A percentile compares a stretch with the other conserved stretches of the same genome.
phyloP scores from a whole-genome alignment of 2,888 invertebrate genomes.

The Lasioglossum vierecki region DNA sequence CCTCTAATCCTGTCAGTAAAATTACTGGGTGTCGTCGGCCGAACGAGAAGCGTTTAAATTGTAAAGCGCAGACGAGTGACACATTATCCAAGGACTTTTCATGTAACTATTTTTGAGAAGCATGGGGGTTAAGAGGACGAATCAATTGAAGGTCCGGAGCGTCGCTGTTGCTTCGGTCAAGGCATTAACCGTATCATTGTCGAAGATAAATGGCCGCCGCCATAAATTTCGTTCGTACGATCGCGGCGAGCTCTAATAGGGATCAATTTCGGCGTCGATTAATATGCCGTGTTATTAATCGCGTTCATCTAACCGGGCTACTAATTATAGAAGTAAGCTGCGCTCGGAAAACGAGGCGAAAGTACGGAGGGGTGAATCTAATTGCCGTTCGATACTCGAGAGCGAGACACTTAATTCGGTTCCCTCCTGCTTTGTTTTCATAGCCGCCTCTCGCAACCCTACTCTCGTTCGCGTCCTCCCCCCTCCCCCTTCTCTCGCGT shows the following conservation, averaged over 20 bases:
- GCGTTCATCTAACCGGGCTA: slow-evolving; percentile 41
- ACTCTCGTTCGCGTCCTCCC: slow-evolving; percentile 32
- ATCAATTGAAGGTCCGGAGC: neutral
- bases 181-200: slow-evolving; percentile 36
- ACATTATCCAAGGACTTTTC: neutral
- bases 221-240: slow-evolving; percentile 47
- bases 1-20: neutral
- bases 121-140: neutral
- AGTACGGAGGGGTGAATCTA: slow-evolving; percentile 38
- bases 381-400: slow-evolving; percentile 54
- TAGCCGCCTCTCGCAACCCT: slow-evolving; percentile 49
- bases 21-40: neutral
- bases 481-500: slow-evolving; percentile 15
- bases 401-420: slow-evolving; percentile 60
- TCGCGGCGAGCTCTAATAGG: slow-evolving; percentile 39
- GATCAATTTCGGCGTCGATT: slow-evolving; percentile 51
- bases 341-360: slow-evolving; percentile 30
- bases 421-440: slow-evolving; percentile 60
- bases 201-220: slow-evolving; percentile 40
- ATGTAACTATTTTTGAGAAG: neutral
- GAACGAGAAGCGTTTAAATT: neutral
- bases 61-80: neutral
- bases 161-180: neutral
- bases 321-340: slow-evolving; percentile 45
- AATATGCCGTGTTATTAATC: slow-evolving; percentile 59